Base-by-base conservation (phyloP, 2,888 invertebrate genomes). In the Mythimna albipuncta region DNA sequence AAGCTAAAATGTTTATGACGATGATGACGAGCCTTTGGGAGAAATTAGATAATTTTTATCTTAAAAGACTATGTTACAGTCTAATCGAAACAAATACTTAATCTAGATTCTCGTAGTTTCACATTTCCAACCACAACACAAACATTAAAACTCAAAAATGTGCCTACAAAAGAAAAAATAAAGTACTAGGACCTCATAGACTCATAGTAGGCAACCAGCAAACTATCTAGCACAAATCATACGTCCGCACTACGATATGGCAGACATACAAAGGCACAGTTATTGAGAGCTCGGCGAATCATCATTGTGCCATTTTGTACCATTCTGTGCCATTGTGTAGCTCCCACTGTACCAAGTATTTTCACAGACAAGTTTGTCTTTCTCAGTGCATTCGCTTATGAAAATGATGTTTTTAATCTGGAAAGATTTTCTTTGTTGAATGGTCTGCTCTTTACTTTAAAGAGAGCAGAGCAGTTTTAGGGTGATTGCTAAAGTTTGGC, bases 291-390 rank as follows among this genome's bases (percentile, higher is more conserved):
- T 76, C 72, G 50, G 71, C 65, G 69, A 75, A 73, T 83, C 72
- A 77, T 76, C 77, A 85, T 80, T 82, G 84, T 84, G 62, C 82
- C 64, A 88, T 88, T 89, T 72, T 81, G 57, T 74, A 59, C 65
- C 61, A 44, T 69, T 70, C 2, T 78, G 75, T 80, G 57, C 81
- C 61, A 87, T 88, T 89, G 71, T 81, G 57, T 74, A 61, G 59
- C 69, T 63, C 4, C 74, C 61, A 58, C 69, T 69, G 44, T 62
- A 75, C 79, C 79, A 88, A 88, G 87, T 87, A 88, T 87, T 89
- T 88, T 86, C 82, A 84, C 79, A 82, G 71, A 82, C 88, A 85
- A 85, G 84, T 87, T 86, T 72, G 74, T 71, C 79, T 82, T 83
- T 64, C 76, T 72, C 79, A 75, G 64, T 76, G 79, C 82, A 79